These are phyloP conservation scores for Ovibos moschatus DNA, from an alignment of 2,113 vertebrate genomes.

Conservation along the genomic window DNA sequence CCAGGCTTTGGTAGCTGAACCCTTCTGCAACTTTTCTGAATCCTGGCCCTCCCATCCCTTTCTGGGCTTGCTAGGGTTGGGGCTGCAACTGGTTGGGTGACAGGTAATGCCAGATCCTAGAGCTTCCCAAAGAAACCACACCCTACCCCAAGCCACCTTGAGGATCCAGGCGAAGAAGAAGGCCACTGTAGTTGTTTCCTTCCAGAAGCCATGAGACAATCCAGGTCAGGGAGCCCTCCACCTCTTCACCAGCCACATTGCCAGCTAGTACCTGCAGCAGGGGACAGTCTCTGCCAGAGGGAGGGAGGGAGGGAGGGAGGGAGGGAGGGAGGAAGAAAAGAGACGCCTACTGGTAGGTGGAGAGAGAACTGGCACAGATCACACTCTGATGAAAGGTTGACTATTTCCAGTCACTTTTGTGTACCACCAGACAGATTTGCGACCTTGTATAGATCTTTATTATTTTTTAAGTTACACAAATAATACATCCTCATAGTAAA, in stretches of 20 bases:
- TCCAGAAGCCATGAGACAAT: slow-evolving; percentile 71
- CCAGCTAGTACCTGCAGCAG: slow-evolving; percentile 65
- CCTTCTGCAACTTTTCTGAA: not conserved
- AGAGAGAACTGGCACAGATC: not conserved
- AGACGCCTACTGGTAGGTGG: not conserved
- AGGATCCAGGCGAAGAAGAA: slow-evolving; percentile 77
- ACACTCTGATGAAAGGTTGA: not conserved
- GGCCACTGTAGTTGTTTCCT: slow-evolving; percentile 75
- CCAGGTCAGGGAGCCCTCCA: slow-evolving; percentile 67
- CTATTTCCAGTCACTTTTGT: not conserved
- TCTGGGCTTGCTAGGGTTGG: not conserved
- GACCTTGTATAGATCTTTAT: not conserved
- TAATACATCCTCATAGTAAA: not conserved
- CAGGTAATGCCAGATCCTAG: not conserved
- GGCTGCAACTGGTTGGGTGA: not conserved
- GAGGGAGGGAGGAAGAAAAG: not conserved
- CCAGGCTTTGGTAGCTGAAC: fast-evolving
- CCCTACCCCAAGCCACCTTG: slow-evolving; percentile 68
- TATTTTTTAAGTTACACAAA: not conserved
- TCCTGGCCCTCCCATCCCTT: not conserved
- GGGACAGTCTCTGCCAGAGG: slow-evolving; percentile 65
- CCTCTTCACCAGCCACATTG: not conserved
- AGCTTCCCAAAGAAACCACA: not conserved
- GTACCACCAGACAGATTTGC: not conserved
- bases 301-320: not conserved